Evolutionary conservation across 1,140 invertebrate genomes (phyloP).

Genomic region (Luehdorfia chinensis): DNA sequence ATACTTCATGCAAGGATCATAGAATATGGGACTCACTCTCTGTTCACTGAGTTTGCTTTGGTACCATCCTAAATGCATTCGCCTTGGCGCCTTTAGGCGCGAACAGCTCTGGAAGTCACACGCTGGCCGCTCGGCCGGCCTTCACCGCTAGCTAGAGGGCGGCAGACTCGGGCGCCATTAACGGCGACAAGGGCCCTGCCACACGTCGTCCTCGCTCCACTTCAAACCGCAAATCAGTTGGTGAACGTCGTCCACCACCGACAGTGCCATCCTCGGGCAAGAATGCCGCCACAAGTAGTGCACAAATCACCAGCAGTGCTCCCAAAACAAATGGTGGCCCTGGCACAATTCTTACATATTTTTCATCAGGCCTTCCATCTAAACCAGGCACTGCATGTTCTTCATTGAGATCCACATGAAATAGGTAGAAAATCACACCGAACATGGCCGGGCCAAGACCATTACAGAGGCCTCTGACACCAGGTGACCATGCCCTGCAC

Average conservation of each 20-base stretch:
- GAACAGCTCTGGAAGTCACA: constrained; percentile 46
- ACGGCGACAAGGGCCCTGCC: constrained; percentile 86
- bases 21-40: constrained; percentile 49
- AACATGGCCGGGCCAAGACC: constrained; percentile 97
- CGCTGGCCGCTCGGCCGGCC: constrained; percentile 63
- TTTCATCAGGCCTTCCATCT: constrained; percentile 45
- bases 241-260: constrained; percentile 64
- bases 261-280: constrained; percentile 86
- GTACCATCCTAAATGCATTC: constrained; percentile 63
- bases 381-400: constrained; percentile 68
- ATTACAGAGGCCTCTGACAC: constrained; percentile 95
- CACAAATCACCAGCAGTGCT: constrained; percentile 96
- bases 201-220: constrained; percentile 85
- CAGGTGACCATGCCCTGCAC: constrained; percentile 99
- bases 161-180: constrained; percentile 86
- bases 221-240: constrained; percentile 87
- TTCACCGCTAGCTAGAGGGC: constrained; percentile 79
- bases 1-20: constrained; percentile 27
- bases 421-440: constrained; percentile 98
- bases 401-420: constrained; percentile 97
- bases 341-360: constrained; percentile 86
- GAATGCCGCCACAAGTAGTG: constrained; percentile 94
- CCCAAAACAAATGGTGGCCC: constrained; percentile 99
- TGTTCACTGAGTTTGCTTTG: constrained; percentile 58
- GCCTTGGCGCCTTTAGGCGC: constrained; percentile 26